Conservation (phyloP, 2,888 invertebrate species). For the Tridacna crocea region DNA sequence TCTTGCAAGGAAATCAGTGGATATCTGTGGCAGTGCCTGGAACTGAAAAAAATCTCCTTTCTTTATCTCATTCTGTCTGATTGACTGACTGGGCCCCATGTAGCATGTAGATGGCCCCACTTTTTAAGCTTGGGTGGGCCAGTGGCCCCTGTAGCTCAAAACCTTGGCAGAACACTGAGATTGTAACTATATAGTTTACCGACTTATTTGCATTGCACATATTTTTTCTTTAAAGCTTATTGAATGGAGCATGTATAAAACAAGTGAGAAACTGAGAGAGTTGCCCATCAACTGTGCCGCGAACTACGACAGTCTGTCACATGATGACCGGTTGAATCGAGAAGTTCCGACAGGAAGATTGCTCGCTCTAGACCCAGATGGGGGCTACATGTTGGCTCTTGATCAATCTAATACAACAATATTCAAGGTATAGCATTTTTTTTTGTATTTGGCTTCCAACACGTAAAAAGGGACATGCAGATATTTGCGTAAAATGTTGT, state of each 20-base stretch:
- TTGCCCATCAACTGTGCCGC: constrained; percentile 79
- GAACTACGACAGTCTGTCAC: constrained; percentile 76
- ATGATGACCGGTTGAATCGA: constrained; percentile 64
- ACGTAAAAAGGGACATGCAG: too few relatives aligned
- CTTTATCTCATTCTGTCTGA: too few relatives aligned
- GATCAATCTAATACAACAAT: constrained; percentile 84
- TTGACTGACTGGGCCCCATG: too few relatives aligned
- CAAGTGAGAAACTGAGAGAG: constrained; percentile 83
- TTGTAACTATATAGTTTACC: too few relatives aligned
- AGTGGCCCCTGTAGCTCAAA: too few relatives aligned
- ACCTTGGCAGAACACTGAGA: too few relatives aligned
- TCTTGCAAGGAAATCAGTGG: too few relatives aligned
- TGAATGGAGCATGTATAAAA: constrained; percentile 84
- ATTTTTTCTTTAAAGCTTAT: constrained; percentile 74
- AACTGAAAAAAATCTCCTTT: too few relatives aligned
- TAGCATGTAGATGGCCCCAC: too few relatives aligned
- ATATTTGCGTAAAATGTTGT: too few relatives aligned
- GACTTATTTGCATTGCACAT: neutral
- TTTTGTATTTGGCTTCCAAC: neutral
- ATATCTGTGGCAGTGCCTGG: too few relatives aligned
- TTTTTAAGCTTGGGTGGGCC: too few relatives aligned
- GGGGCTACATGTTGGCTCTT: constrained; percentile 85
- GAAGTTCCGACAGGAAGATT: constrained; percentile 84
- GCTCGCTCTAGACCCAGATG: constrained; percentile 85
- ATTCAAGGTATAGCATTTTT: constrained; percentile 83